Evolutionary conservation across 2,888 invertebrate genomes (phyloP).

Genomic region (Drosophila acutilabella): DNA sequence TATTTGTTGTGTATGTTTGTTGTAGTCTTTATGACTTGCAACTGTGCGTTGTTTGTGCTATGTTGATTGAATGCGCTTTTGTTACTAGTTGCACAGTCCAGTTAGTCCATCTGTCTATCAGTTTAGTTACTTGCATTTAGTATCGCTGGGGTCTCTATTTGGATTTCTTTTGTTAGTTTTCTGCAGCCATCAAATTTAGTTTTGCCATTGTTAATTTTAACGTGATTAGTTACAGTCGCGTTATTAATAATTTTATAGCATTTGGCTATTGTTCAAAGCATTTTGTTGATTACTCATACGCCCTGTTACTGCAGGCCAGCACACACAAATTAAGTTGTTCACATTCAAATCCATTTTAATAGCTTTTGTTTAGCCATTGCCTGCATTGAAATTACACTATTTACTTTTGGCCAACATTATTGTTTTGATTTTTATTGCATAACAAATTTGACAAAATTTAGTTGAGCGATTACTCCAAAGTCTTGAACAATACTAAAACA

Average conservation of each 20-base stretch:
- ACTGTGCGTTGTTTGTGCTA: conserved; percentile 63
- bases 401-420: neutral
- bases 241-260: conserved; percentile 63
- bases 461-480: too few relatives aligned
- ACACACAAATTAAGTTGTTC: conserved; percentile 4
- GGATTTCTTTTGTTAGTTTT: conserved; percentile 53
- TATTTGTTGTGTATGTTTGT: conserved; percentile 59
- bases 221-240: conserved; percentile 67
- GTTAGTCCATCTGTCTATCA: conserved; percentile 7
- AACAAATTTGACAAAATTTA: neutral
- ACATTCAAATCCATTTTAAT: conserved; percentile 7
- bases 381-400: neutral
- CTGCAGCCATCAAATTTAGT: conserved; percentile 46
- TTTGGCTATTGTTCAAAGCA: conserved; percentile 45
- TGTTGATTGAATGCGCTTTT: conserved; percentile 77
- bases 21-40: conserved; percentile 77
- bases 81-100: conserved; percentile 38
- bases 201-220: conserved; percentile 60
- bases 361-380: neutral
- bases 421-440: neutral
- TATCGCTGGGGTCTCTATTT: conserved; percentile 19
- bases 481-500: too few relatives aligned
- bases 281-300: conserved; percentile 56
- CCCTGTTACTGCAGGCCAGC: conserved; percentile 15
- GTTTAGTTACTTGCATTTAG: conserved; percentile 18